phyloP scores from a whole-genome alignment of 2,113 vertebrate genomes.

The Brachionichthys hirsutus region DNA sequence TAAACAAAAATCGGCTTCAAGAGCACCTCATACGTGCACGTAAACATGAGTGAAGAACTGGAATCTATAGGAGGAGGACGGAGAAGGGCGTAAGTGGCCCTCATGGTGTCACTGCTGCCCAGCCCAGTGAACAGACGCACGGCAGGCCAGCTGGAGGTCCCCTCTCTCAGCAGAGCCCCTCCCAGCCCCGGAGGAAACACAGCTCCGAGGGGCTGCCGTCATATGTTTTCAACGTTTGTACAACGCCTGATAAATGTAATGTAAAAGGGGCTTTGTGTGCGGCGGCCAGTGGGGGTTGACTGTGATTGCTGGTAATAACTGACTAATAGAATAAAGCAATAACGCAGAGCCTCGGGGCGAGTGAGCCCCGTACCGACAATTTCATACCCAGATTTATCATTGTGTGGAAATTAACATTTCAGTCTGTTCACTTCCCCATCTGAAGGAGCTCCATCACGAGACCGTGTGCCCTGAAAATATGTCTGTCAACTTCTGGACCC shows the following conservation, averaged over 20 bases:
- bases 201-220: slow-evolving; percentile 77
- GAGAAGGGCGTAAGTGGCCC: slow-evolving; percentile 56
- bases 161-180: slow-evolving; percentile 46
- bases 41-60: slow-evolving; percentile 34
- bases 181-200: slow-evolving; percentile 69
- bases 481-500: slow-evolving; percentile 51
- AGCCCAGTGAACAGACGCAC: slow-evolving; percentile 75
- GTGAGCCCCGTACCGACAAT: slow-evolving; percentile 72
- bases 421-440: slow-evolving; percentile 74
- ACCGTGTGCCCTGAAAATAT: slow-evolving; percentile 46
- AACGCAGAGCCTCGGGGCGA: slow-evolving; percentile 75
- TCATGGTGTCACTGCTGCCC: slow-evolving; percentile 70
- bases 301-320: slow-evolving; percentile 83
- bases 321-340: slow-evolving; percentile 86
- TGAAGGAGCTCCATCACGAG: slow-evolving; percentile 68
- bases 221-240: slow-evolving; percentile 79
- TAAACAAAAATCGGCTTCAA: slow-evolving; percentile 17
- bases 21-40: slow-evolving; percentile 28
- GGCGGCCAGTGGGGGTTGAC: slow-evolving; percentile 67
- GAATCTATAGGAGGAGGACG: slow-evolving; percentile 32
- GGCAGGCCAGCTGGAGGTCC: slow-evolving; percentile 75
- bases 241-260: slow-evolving; percentile 81
- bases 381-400: slow-evolving; percentile 81
- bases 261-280: slow-evolving; percentile 72
- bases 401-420: slow-evolving; percentile 77